Evolutionary conservation across 2,113 vertebrate species (phyloP).

Genomic region (Chaetodon trifascialis): DNA sequence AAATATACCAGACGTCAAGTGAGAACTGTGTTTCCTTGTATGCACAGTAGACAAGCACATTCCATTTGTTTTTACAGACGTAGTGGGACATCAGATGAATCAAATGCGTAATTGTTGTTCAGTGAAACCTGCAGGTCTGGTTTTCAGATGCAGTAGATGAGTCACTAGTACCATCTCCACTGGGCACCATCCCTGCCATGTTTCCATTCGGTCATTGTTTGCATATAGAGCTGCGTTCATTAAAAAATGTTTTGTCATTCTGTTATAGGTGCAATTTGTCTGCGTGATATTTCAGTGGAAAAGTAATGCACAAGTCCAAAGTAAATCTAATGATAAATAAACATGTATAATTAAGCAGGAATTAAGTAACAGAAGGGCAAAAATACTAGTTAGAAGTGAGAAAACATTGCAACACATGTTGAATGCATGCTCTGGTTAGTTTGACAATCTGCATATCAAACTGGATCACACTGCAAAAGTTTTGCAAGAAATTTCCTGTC

Average conservation of each 20-base stretch:
- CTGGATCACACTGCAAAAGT: not conserved
- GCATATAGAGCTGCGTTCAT: constrained; percentile 11
- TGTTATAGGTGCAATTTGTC: not conserved
- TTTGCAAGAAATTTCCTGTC: not conserved
- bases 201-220: constrained; percentile 36
- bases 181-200: not conserved
- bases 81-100: not conserved
- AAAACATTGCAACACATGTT: not conserved
- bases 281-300: not conserved
- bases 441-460: not conserved
- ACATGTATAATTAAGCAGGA: not conserved
- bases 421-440: not conserved
- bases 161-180: not conserved
- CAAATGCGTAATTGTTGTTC: not conserved
- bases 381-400: not conserved
- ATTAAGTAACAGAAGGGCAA: not conserved
- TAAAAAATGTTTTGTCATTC: not conserved
- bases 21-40: not conserved
- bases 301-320: not conserved
- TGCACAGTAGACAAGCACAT: not conserved
- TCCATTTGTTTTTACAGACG: not conserved
- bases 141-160: constrained; percentile 5
- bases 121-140: constrained; percentile 16
- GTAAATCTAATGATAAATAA: not conserved
- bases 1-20: not conserved